These are phyloP conservation scores for Hydropotes inermis DNA, from an alignment of 2,113 vertebrate species.

Conservation along the genomic window DNA sequence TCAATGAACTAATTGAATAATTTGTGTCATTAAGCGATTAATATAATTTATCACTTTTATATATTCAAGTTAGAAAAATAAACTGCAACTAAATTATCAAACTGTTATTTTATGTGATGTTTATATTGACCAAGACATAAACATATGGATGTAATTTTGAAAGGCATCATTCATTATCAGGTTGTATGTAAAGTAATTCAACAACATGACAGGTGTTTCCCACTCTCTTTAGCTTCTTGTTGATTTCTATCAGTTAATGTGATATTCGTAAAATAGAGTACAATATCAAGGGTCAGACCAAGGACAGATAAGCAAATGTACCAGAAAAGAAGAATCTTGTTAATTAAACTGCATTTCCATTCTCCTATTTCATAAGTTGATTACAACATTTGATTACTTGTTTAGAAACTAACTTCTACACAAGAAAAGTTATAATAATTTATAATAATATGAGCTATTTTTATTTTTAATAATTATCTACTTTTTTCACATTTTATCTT, in stretches of 20 bases:
- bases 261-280: neutral
- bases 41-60: neutral
- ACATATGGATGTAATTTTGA: neutral
- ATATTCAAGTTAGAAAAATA: neutral
- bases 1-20: neutral
- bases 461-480: neutral
- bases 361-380: neutral
- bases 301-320: neutral
- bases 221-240: neutral
- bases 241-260: conserved; percentile 26
- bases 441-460: neutral
- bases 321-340: neutral
- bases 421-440: neutral
- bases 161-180: neutral
- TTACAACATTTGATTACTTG: neutral
- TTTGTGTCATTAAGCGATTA: neutral
- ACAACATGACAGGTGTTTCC: neutral
- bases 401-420: neutral
- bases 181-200: neutral
- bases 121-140: neutral
- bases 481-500: neutral
- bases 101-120: neutral
- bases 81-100: neutral
- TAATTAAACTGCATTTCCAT: neutral
- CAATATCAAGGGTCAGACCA: neutral